Percentiles rank a stretch among this genome's conserved stretches.
Evolutionary conservation across 2,113 vertebrate genomes (phyloP).

Genomic region (Martes martes): DNA sequence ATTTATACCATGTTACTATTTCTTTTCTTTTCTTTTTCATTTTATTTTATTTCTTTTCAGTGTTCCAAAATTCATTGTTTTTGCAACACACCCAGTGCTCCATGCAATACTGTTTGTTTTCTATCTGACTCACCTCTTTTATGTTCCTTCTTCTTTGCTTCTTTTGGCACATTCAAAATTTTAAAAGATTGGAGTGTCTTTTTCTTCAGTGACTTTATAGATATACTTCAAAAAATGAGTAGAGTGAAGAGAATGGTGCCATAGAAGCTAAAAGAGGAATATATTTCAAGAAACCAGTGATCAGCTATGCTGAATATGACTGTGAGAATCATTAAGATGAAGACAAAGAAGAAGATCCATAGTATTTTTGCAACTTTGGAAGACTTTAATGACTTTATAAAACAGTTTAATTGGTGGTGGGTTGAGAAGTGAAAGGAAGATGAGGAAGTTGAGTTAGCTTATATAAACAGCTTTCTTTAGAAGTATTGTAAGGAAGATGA

Average conservation of each 20-base stretch:
- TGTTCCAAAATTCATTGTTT: too few relatives aligned
- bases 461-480: not conserved
- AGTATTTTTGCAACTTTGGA: not conserved
- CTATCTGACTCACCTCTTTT: not conserved
- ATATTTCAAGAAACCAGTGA: not conserved
- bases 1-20: not conserved
- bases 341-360: not conserved
- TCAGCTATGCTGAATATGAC: not conserved
- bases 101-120: not conserved
- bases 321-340: not conserved
- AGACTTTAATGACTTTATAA: not conserved
- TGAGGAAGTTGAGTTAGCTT: not conserved
- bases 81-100: too few relatives aligned
- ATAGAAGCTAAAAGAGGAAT: not conserved
- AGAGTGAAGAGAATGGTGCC: not conserved
- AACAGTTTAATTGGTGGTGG: not conserved
- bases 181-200: not conserved
- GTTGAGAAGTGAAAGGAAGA: not conserved
- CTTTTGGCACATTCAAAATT: not conserved
- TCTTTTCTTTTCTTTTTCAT: not conserved
- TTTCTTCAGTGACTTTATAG: not conserved
- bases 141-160: not conserved
- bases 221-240: not conserved
- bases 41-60: too few relatives aligned
- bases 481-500: not conserved